Base-by-base conservation (phyloP, 2,888 invertebrate genomes). In the Chirona hameri region DNA sequence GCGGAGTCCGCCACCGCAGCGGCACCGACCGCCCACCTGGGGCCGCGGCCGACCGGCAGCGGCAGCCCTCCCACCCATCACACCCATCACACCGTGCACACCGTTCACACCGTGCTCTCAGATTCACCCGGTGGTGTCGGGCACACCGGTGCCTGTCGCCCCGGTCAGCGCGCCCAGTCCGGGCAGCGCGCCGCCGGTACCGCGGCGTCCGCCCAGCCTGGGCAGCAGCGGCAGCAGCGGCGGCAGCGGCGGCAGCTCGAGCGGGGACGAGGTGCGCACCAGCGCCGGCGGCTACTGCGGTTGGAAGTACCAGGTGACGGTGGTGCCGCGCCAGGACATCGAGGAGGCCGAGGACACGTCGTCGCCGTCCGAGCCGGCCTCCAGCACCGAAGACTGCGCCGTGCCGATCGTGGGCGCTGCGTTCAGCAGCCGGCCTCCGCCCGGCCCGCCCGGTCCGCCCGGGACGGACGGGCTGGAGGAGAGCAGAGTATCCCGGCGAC, bases 201-300 rank as follows among this genome's bases (percentile, higher is more conserved):
- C 69, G 69, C 39, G 18, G 31, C 72, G 24, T 10, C 72, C 24
- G 10, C 39, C 14, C 69, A 27, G 27, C 12, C 52, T 12, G 27
- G 10, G 29, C 46, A 21, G 31, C 24, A 24, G 21, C 76, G 27
- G 76, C 39, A 12, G 15, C 39, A 39, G 39, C 21, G n/a, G n/a
- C n/a, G n/a, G n/a, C n/a, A n/a, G n/a, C 72, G n/a, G 72, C 31
- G n/a, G 12, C 39, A 31, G 31, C 21, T 21, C 39, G 39, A 46
- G 31, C 76, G 76, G 76, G 10, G 76, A 46, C 24, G 39, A 46
- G 39, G 76, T 76, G 76, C 76, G 46, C 72, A 76, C 76, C 39
- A 76, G 76, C 46, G 39, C 24, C 21, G 39, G 76, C 76, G 76
- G 76, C 76, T 76, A 39, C 76, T 76, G 76, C 76, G 76, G 76